A percentile compares a stretch with the other conserved stretches of the same genome.
phyloP scores from a whole-genome alignment of 2,888 invertebrate genomes.

The Acanthosoma haemorrhoidale region DNA sequence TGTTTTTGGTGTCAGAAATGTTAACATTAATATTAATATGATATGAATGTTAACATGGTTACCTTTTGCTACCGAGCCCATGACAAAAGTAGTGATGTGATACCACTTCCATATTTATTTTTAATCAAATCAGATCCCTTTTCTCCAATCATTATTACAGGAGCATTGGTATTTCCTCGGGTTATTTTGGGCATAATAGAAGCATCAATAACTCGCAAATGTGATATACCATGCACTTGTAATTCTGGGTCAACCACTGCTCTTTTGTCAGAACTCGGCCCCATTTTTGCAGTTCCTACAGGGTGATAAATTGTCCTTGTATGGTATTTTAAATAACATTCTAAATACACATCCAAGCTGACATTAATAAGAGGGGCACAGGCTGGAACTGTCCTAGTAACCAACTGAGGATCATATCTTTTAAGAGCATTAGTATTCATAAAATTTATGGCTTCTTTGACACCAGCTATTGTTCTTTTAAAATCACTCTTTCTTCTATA shows the following conservation, averaged over 20 bases:
- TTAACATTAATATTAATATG: too few relatives aligned
- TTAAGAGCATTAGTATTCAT: slow-evolving; percentile 40
- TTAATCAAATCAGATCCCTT: slow-evolving; percentile 43
- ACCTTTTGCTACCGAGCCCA: neutral
- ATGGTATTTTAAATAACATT: slow-evolving; percentile 58
- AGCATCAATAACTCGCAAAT: slow-evolving; percentile 45
- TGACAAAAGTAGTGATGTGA: slow-evolving; percentile 7
- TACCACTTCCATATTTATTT: slow-evolving; percentile 5
- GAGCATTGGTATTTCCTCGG: slow-evolving; percentile 45
- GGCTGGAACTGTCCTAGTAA: slow-evolving; percentile 34
- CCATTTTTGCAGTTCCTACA: slow-evolving; percentile 44
- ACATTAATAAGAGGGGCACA: slow-evolving; percentile 38
- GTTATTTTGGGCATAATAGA: slow-evolving; percentile 45
- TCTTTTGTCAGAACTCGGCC: slow-evolving; percentile 40
- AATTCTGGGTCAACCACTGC: slow-evolving; percentile 43
- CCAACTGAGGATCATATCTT: slow-evolving; percentile 37
- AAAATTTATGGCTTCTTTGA: slow-evolving; percentile 40
- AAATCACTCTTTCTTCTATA: slow-evolving; percentile 48
- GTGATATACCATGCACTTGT: slow-evolving; percentile 43
- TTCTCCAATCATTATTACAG: slow-evolving; percentile 45
- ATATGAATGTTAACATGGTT: too few relatives aligned
- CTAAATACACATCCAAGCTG: slow-evolving; percentile 40
- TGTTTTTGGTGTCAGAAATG: too few relatives aligned
- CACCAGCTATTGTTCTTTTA: slow-evolving; percentile 42
- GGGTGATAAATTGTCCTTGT: slow-evolving; percentile 47